Evolutionary conservation across 2,113 vertebrate genomes (phyloP).

Genomic region (Aix galericulata): DNA sequence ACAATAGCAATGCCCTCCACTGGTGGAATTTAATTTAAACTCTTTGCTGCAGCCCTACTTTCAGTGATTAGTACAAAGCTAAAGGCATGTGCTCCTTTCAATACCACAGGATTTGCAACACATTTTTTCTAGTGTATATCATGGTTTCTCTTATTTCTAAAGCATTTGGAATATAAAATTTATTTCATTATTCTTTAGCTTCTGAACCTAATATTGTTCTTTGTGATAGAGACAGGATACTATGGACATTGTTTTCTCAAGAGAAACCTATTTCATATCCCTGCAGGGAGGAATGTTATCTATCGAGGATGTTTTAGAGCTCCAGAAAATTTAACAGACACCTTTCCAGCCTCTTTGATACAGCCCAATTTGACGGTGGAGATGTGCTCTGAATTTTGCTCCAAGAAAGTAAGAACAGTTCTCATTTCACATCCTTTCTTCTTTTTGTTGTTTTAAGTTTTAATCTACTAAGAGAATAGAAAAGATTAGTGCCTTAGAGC

Average conservation of each 20-base stretch:
- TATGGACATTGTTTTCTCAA: neutral
- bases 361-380: conserved; percentile 87
- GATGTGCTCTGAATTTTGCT: conserved; percentile 91
- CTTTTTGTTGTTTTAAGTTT: conserved; percentile 17
- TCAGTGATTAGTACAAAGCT: neutral
- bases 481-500: conserved; percentile 32
- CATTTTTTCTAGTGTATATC: neutral
- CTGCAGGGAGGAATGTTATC: conserved; percentile 85
- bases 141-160: neutral
- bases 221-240: neutral
- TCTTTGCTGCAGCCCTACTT: neutral
- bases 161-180: neutral
- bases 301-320: conserved; percentile 90
- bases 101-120: neutral
- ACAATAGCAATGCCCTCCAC: conserved; percentile 38
- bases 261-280: conserved; percentile 59
- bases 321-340: conserved; percentile 79
- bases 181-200: neutral
- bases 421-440: conserved; percentile 5
- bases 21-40: neutral
- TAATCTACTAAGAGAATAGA: neutral
- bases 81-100: neutral
- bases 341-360: conserved; percentile 81
- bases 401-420: conserved; percentile 86
- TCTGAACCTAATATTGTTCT: conserved; percentile 1